Evolutionary conservation across 2,888 invertebrate species (phyloP).

Genomic region (Acanthacorydalis orientalis): DNA sequence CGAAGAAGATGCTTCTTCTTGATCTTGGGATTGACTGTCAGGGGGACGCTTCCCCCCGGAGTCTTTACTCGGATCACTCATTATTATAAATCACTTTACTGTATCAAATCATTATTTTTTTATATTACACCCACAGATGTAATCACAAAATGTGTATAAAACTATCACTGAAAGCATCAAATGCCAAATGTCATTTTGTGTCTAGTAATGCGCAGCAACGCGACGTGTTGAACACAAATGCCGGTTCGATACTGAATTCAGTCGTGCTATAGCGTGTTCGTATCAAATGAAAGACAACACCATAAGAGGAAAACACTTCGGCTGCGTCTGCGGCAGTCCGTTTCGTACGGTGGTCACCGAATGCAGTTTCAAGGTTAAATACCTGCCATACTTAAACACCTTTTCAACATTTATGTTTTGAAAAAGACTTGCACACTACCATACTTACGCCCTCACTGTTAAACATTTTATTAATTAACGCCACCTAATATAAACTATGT

Average conservation of each 20-base stretch:
- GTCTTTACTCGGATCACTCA: conserved; percentile 16
- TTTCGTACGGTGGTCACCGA: neutral
- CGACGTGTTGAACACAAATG: conserved; percentile 1
- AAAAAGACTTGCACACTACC: too few species aligned
- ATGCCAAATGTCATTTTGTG: neutral
- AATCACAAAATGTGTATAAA: too few species aligned
- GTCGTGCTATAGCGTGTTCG: neutral
- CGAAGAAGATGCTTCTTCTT: conserved; percentile 21
- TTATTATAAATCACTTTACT: conserved; percentile 5
- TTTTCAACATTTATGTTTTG: too few species aligned
- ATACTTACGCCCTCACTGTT: too few species aligned
- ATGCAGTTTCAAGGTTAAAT: too few species aligned
- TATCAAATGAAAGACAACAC: neutral
- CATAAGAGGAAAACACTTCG: neutral
- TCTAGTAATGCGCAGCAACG: neutral
- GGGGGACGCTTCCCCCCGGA: conserved; percentile 18
- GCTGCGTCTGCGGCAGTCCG: neutral
- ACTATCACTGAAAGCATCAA: too few species aligned
- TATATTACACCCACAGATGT: too few species aligned
- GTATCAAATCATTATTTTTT: too few species aligned
- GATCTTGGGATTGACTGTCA: conserved; percentile 14
- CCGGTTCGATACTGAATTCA: conserved; percentile 22
- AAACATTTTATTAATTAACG: too few species aligned
- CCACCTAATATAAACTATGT: too few species aligned
- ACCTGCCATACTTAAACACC: too few species aligned